phyloP scores from a whole-genome alignment of 2,797 vertebrate species.

The Pteropus rufus region DNA sequence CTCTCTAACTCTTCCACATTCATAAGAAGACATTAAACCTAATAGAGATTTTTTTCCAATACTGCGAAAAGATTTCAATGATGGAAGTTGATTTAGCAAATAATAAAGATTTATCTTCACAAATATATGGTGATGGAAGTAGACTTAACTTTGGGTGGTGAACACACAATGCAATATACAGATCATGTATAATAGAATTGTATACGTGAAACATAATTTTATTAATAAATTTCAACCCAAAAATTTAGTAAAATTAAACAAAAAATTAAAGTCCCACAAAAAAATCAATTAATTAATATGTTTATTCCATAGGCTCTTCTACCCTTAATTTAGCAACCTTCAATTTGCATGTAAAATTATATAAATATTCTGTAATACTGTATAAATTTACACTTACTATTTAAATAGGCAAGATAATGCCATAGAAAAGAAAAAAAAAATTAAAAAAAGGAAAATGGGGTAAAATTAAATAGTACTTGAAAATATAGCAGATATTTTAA shows the following conservation, averaged over 20 bases:
- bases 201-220: too few relatives aligned
- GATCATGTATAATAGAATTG: too few relatives aligned
- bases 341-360: not conserved
- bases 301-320: not conserved
- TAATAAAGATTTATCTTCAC: not conserved
- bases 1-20: not conserved
- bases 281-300: not conserved
- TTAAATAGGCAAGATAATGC: not conserved
- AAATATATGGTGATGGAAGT: not conserved
- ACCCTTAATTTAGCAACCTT: not conserved
- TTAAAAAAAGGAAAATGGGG: not conserved
- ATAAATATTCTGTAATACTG: not conserved
- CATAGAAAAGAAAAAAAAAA: not conserved
- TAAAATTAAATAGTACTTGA: not conserved
- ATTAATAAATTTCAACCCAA: too few relatives aligned
- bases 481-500: not conserved
- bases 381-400: not conserved
- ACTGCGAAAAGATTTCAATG: not conserved
- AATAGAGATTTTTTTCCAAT: not conserved
- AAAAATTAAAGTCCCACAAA: not conserved
- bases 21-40: not conserved
- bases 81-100: not conserved
- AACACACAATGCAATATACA: too few relatives aligned
- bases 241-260: too few relatives aligned
- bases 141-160: too few relatives aligned